phyloP scores from a whole-genome alignment of 92 coral and sea anemone genomes.

The Parazoanthus swiftii region DNA sequence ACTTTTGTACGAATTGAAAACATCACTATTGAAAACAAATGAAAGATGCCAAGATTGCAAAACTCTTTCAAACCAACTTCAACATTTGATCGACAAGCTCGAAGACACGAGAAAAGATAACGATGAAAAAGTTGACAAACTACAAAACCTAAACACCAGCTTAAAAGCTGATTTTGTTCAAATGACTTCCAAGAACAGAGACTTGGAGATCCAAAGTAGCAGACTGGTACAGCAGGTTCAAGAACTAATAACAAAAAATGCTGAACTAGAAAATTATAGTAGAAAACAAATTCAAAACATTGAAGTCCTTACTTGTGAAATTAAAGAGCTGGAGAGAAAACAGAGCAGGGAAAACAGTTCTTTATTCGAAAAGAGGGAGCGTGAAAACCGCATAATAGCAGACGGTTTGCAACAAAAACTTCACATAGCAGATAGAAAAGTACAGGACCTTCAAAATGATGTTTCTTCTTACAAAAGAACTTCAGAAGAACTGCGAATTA shows the following conservation, averaged over 20 bases:
- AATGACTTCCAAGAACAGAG: background rate
- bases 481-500: slow-evolving; percentile 6
- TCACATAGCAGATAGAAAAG: background rate
- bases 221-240: background rate
- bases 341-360: background rate
- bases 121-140: background rate
- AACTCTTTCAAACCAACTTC: background rate
- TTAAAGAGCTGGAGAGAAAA: background rate
- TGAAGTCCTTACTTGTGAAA: background rate
- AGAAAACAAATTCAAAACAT: background rate
- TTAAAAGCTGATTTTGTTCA: background rate
- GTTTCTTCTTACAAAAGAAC: background rate
- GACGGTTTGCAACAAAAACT: background rate
- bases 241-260: background rate
- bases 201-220: background rate
- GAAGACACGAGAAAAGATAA: background rate
- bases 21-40: background rate
- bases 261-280: background rate
- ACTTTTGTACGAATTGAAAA: background rate
- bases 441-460: background rate
- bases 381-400: background rate
- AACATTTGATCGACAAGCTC: background rate
- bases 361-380: background rate
- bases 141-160: background rate
- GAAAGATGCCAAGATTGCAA: slow-evolving; percentile 19